Evolutionary conservation across 1,140 invertebrate species (phyloP).

Genomic region (Drosophila simulans): DNA sequence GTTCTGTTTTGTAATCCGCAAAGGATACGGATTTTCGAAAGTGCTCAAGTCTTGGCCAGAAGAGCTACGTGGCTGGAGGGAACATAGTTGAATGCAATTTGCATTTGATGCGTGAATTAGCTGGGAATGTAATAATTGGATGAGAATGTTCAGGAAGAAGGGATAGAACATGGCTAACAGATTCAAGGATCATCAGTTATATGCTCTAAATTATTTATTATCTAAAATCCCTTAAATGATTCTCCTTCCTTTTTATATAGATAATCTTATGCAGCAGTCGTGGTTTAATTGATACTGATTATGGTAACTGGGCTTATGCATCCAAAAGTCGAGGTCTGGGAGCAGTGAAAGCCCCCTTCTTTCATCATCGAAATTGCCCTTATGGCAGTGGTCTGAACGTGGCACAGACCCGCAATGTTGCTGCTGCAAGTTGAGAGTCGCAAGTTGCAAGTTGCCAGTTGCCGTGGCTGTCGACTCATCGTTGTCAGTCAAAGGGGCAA

Average conservation of each 20-base stretch:
- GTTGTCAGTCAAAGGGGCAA: slow-evolving; percentile 55
- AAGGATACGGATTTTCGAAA: slow-evolving; percentile 53
- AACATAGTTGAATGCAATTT: slow-evolving; percentile 40
- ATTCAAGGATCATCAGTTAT: no score
- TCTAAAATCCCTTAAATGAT: no score
- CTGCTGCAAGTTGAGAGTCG: slow-evolving; percentile 5
- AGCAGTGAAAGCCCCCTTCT: slow-evolving; percentile 29
- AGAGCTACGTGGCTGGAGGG: neutral
- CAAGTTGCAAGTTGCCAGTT: slow-evolving; percentile 5
- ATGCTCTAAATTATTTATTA: no score
- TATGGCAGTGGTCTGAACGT: slow-evolving; percentile 24
- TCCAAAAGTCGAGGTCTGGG: slow-evolving; percentile 33
- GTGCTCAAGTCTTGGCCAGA: slow-evolving; percentile 4
- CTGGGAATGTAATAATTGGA: slow-evolving; percentile 41
- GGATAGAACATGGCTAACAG: neutral
- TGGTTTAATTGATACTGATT: slow-evolving; percentile 36
- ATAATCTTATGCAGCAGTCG: neutral
- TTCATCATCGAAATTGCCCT: slow-evolving; percentile 48
- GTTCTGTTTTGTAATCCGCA: slow-evolving; percentile 28
- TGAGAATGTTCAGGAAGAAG: slow-evolving; percentile 1
- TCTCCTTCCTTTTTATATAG: no score
- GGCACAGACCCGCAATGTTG: slow-evolving; percentile 6
- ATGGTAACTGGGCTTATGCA: slow-evolving; percentile 31
- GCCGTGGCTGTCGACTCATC: slow-evolving; percentile 14
- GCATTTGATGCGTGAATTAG: slow-evolving; percentile 69